These are phyloP conservation scores for Muscicapa comitata DNA, from an alignment of 2,797 vertebrate genomes.

Conservation along the genomic window DNA sequence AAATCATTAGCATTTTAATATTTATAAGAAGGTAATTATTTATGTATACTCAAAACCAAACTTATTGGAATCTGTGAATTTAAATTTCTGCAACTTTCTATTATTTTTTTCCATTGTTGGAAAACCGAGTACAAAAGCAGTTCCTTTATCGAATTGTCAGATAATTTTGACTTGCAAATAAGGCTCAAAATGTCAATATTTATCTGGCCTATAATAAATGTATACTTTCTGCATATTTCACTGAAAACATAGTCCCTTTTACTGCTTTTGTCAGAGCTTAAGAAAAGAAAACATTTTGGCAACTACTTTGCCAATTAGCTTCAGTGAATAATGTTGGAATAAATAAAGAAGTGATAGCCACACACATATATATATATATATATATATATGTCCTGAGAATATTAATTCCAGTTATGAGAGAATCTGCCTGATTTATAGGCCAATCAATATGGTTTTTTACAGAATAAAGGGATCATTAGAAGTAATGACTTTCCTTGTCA, in stretches of 20 bases:
- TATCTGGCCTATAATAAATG: background rate
- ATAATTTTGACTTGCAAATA: background rate
- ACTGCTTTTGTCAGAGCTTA: background rate
- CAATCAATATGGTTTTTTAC: background rate
- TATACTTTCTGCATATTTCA: background rate
- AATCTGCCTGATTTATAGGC: background rate
- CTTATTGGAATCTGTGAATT: background rate
- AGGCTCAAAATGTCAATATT: background rate
- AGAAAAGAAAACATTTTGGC: background rate
- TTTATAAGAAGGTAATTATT: background rate
- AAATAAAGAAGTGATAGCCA: background rate
- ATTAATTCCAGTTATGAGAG: background rate
- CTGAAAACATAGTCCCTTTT: background rate
- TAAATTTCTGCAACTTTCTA: background rate
- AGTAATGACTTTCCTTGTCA: background rate
- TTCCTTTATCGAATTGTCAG: background rate
- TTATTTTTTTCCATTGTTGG: background rate
- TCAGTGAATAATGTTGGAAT: background rate
- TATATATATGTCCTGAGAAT: background rate
- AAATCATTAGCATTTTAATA: background rate
- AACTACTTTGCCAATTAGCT: background rate
- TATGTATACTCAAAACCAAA: background rate
- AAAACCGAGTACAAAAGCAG: background rate
- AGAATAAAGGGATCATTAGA: background rate
- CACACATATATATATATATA: no score